A percentile compares a stretch with the other conserved stretches of the same genome.
Conservation (phyloP, 2,888 invertebrate species). For the Galerucella nymphaeae region DNA sequence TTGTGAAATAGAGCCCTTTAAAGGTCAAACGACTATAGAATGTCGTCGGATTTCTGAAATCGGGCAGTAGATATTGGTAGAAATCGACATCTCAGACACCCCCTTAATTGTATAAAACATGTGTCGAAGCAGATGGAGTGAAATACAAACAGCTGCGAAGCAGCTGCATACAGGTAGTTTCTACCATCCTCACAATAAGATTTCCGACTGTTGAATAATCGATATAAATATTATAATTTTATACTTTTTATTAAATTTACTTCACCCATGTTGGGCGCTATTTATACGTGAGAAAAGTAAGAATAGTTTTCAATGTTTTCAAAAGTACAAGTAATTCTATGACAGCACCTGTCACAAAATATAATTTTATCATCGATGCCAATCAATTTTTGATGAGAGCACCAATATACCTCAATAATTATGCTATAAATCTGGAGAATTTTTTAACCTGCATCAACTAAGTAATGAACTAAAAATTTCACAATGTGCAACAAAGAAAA, state of each 20-base stretch:
- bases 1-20: no score
- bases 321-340: no score
- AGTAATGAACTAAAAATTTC: no score
- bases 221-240: conserved; percentile 19
- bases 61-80: conserved; percentile 30
- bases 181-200: conserved; percentile 40
- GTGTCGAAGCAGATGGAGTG: conserved; percentile 62
- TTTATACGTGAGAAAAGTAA: background rate
- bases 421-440: no score
- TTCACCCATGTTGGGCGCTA: background rate
- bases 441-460: no score
- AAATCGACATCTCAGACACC: conserved; percentile 31
- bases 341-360: no score
- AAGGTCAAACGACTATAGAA: background rate
- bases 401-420: no score
- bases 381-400: no score
- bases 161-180: conserved; percentile 57
- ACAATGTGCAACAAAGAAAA: no score
- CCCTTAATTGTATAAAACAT: conserved; percentile 51
- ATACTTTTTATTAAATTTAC: conserved; percentile 26
- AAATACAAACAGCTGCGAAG: conserved; percentile 44
- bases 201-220: conserved; percentile 39
- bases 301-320: no score
- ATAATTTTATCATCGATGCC: no score
- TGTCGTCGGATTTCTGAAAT: conserved; percentile 32